These are phyloP conservation scores for Apoderus coryli DNA, from an alignment of 2,888 invertebrate species.

Conservation along the genomic window DNA sequence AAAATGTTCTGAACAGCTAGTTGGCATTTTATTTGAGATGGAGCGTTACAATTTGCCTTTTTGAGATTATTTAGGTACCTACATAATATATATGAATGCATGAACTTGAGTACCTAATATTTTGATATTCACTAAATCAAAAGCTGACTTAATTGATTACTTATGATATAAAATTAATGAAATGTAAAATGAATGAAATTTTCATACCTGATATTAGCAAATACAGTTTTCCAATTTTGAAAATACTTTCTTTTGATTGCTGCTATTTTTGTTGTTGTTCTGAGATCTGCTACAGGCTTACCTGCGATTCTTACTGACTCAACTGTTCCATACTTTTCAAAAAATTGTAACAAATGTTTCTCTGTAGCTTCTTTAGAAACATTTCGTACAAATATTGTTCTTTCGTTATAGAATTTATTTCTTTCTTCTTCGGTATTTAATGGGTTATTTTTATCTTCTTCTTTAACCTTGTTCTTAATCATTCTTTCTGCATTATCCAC, in stretches of 20 bases:
- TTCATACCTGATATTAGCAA: conserved; percentile 44
- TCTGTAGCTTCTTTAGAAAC: conserved; percentile 43
- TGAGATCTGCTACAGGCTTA: conserved; percentile 45
- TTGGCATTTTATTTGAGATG: too few species aligned
- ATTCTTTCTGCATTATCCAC: conserved; percentile 29
- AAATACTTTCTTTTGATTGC: conserved; percentile 54
- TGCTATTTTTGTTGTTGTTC: conserved; percentile 47
- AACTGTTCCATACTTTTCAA: conserved; percentile 51
- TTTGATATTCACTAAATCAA: too few species aligned
- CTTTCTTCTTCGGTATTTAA: conserved; percentile 23
- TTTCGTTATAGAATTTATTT: too few species aligned
- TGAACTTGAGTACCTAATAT: too few species aligned
- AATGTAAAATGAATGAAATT: too few species aligned
- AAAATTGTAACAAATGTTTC: conserved; percentile 44
- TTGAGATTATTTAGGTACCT: too few species aligned
- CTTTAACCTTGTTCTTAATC: conserved; percentile 23
- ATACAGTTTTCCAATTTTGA: conserved; percentile 46
- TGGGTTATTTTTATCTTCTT: conserved; percentile 18
- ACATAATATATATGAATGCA: too few species aligned
- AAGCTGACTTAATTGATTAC: too few species aligned
- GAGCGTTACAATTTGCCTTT: too few species aligned
- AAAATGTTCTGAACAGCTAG: too few species aligned
- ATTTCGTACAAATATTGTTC: conserved; percentile 67
- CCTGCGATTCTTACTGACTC: conserved; percentile 53
- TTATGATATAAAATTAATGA: too few species aligned